Base-by-base conservation (phyloP, 2,888 invertebrate species). In the Drosophila fungiperda region DNA sequence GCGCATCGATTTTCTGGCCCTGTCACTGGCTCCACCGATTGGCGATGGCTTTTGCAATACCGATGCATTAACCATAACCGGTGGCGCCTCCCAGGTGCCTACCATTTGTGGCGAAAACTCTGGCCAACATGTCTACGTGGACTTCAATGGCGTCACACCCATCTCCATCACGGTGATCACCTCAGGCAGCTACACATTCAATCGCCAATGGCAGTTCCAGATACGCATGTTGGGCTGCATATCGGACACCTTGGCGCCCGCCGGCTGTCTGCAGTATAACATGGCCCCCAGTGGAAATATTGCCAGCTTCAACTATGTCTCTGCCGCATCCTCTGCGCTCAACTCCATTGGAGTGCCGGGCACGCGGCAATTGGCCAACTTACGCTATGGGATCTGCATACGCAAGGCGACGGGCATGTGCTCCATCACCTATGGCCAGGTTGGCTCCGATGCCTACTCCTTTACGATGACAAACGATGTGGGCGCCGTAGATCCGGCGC, bases 81-180 rank as follows among this genome's bases (percentile, higher is more conserved):
- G 96, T 0, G 95, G 96, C 1, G 95, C 95, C 65, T 95, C 96
- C 0, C 92, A 94, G 8, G 95, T 96, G 6, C 96, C 96, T 0
- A 92, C 94, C 1, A 94, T 98, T 69, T 98, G 97, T 90, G 97
- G 97, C 0, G 96, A 96, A 90, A 96, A 97, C 92, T 95, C 95
- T 1, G 97, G 97, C 0, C 96, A 97, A 91, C 96, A 96, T 83
- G 94, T 97, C 33, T 97, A 96, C 86, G 94, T 97, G 1, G 95
- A 96, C 90, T 97, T 97, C 87, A 95, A 95, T 83, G 95, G 95
- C 0, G 94, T 95, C 29, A 94, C 94, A 26, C 95, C 96, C 0
- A 96, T 97, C 45, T 95, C 94, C 5, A 94, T 97, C 53, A 94
- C 95, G 0, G 93, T 97, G 20, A 94, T 95, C 15, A 96, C 96